These are phyloP conservation scores for Catharus fuscescens DNA, from an alignment of 2,113 vertebrate genomes.

Conservation along the genomic window DNA sequence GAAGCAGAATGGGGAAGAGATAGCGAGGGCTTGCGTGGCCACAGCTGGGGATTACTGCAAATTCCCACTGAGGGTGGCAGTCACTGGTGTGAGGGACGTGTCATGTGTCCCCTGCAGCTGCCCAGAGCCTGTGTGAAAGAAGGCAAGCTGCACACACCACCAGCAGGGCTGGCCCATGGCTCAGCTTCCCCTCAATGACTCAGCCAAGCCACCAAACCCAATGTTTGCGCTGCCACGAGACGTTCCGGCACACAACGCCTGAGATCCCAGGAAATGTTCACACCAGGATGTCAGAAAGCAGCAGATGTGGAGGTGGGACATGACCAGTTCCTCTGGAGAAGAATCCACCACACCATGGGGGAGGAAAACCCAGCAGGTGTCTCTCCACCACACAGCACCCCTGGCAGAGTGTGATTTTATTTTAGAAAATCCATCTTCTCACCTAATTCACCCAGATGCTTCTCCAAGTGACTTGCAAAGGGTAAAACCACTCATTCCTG, in stretches of 20 bases:
- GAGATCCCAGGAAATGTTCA: background rate
- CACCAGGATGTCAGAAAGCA: background rate
- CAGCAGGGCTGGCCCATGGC: background rate
- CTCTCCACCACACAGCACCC: background rate
- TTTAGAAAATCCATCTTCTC: background rate
- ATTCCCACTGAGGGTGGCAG: background rate
- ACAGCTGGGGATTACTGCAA: background rate
- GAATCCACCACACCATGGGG: accelerated
- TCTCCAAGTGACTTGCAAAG: background rate
- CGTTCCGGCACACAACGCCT: accelerated
- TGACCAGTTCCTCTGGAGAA: background rate
- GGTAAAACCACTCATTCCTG: background rate
- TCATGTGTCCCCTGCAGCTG: background rate
- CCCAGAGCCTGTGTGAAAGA: background rate
- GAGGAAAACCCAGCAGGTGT: background rate
- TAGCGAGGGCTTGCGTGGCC: background rate
- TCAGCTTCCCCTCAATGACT: accelerated
- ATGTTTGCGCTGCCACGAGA: accelerated
- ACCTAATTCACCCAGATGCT: background rate
- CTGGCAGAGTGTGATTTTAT: background rate
- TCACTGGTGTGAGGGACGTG: accelerated
- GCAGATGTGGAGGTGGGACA: background rate
- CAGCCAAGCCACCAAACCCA: background rate
- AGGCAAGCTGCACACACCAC: background rate
- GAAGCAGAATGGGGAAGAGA: constrained; percentile 24